Percentiles rank a stretch among this genome's conserved stretches.
Evolutionary conservation across 1,140 invertebrate species (phyloP).

Genomic region (Asbolus verrucosus): DNA sequence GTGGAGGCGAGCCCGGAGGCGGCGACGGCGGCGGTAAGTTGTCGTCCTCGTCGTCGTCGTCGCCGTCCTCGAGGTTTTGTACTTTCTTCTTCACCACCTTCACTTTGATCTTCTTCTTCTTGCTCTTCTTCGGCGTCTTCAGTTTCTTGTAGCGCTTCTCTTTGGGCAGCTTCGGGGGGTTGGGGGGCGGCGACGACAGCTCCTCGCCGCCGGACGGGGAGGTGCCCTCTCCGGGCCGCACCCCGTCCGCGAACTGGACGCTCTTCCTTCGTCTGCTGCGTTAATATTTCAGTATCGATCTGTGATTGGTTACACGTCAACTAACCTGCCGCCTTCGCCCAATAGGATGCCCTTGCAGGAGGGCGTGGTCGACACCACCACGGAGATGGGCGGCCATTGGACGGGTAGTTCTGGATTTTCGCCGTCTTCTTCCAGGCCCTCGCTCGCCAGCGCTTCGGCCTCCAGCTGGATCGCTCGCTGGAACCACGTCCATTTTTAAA

Average conservation of each 20-base stretch:
- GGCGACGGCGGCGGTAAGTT: constrained; percentile 70
- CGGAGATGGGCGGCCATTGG: constrained; percentile 57
- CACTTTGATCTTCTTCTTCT: constrained; percentile 70
- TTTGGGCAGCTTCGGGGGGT: constrained; percentile 62
- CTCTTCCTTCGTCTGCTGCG: constrained; percentile 60
- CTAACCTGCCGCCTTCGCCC: constrained; percentile 12
- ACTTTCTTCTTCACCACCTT: constrained; percentile 56
- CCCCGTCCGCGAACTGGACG: constrained; percentile 75
- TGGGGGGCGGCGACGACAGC: constrained; percentile 74
- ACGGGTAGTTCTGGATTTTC: constrained; percentile 35
- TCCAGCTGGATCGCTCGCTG: constrained; percentile 61
- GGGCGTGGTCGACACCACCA: constrained; percentile 39
- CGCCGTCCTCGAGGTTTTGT: constrained; percentile 25
- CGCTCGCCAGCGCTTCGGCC: constrained; percentile 65
- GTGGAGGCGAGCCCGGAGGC: constrained; percentile 70
- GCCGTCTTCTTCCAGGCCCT: constrained; percentile 39
- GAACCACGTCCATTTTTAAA: constrained; percentile 41
- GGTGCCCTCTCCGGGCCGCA: constrained; percentile 75
- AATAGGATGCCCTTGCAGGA: constrained; percentile 58
- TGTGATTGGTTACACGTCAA: neutral
- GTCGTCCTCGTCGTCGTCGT: constrained; percentile 67
- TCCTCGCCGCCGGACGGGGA: constrained; percentile 75
- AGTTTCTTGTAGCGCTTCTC: constrained; percentile 68
- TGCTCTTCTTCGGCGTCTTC: constrained; percentile 66
- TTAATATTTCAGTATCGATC: neutral